These are phyloP conservation scores for Eulithis prunata DNA, from an alignment of 2,888 invertebrate species.

Conservation along the genomic window DNA sequence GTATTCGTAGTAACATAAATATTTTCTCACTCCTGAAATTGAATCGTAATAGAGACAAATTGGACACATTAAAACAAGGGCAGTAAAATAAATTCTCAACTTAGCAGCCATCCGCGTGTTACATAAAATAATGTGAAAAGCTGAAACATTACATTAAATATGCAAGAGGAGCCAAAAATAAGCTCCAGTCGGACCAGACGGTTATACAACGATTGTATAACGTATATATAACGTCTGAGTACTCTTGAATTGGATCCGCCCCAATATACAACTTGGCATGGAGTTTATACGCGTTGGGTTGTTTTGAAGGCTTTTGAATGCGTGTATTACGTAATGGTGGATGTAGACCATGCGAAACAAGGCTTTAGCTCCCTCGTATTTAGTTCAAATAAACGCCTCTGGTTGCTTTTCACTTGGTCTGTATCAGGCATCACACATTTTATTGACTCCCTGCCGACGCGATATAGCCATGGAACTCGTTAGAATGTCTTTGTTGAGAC, in stretches of 20 bases:
- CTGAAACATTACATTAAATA: constrained; percentile 20
- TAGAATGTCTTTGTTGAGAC: constrained; percentile 2
- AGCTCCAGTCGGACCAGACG: constrained; percentile 19
- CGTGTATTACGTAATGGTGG: constrained; percentile 4
- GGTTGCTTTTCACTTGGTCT: neutral
- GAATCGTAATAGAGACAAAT: constrained; percentile 3
- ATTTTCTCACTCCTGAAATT: neutral
- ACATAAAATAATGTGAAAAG: constrained; percentile 1
- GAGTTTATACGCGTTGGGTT: constrained; percentile 13
- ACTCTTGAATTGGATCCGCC: constrained; percentile 24
- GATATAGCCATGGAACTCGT: constrained; percentile 7
- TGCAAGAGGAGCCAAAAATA: constrained; percentile 31
- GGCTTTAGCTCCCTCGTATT: too few species aligned
- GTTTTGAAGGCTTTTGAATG: too few species aligned
- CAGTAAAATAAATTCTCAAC: constrained; percentile 4
- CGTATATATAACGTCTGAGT: constrained; percentile 10
- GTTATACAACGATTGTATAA: constrained; percentile 25
- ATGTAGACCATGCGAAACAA: neutral
- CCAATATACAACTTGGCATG: constrained; percentile 33
- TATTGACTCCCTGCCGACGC: constrained; percentile 13
- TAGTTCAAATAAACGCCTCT: too few species aligned
- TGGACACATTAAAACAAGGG: constrained; percentile 1
- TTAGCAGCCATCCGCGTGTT: constrained; percentile 1
- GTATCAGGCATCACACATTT: constrained; percentile 15
- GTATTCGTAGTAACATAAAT: too few species aligned